These are phyloP conservation scores for Athripsodes cinereus DNA, from an alignment of 2,888 invertebrate species.

Conservation along the genomic window DNA sequence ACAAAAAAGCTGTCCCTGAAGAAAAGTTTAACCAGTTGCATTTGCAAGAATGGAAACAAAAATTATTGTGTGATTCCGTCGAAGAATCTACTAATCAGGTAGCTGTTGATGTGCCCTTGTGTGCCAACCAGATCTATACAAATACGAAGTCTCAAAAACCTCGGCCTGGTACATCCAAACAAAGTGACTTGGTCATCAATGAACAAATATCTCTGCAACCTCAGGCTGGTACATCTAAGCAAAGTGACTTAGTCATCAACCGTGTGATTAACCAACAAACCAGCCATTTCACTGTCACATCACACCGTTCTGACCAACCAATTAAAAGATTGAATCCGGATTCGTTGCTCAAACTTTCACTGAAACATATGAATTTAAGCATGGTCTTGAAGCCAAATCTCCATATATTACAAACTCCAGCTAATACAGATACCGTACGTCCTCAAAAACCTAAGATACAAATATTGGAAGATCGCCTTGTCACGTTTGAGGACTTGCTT, in stretches of 20 bases:
- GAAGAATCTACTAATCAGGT: background rate
- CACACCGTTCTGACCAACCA: slow-evolving; percentile 1
- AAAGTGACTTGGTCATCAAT: slow-evolving; percentile 2
- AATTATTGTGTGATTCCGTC: slow-evolving; percentile 5
- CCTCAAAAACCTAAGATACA: background rate
- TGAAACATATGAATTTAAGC: slow-evolving; percentile 3
- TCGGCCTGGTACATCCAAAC: slow-evolving; percentile 2
- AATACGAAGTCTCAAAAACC: slow-evolving; percentile 2
- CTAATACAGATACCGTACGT: slow-evolving; percentile 4
- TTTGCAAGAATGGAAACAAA: background rate
- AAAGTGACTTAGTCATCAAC: slow-evolving; percentile 5
- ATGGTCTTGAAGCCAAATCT: slow-evolving; percentile 3
- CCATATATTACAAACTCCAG: background rate
- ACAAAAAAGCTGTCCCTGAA: slow-evolving; percentile 11
- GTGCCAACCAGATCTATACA: background rate
- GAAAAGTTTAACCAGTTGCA: slow-evolving; percentile 9
- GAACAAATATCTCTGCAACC: background rate
- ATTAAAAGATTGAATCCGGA: slow-evolving; percentile 3
- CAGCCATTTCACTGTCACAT: background rate
- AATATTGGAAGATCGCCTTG: background rate
- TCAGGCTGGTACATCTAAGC: background rate
- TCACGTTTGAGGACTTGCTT: background rate
- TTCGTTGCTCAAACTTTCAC: slow-evolving; percentile 1
- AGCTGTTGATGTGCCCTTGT: background rate
- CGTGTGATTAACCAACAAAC: background rate